phyloP scores from a whole-genome alignment of 2,888 invertebrate species.

The Peribatodes rhomboidaria region DNA sequence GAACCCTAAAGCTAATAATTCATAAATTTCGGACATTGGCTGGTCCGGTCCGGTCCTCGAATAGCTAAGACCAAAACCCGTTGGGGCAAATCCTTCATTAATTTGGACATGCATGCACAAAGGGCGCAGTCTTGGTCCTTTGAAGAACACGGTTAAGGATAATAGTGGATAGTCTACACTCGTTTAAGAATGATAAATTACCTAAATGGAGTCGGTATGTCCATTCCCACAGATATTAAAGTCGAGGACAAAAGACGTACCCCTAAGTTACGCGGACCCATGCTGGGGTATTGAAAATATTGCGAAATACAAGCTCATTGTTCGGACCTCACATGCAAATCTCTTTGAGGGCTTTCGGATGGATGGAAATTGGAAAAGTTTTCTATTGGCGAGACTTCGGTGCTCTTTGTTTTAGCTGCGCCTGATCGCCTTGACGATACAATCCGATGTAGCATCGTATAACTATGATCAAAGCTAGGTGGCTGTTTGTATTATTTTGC shows the following conservation, averaged over 20 bases:
- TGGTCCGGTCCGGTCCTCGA: slow-evolving; percentile 54
- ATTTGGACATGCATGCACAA: slow-evolving; percentile 70
- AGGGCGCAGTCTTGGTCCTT: slow-evolving; percentile 75
- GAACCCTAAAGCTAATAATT: slow-evolving; percentile 80
- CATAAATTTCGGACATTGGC: slow-evolving; percentile 76
- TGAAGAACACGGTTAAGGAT: slow-evolving; percentile 69
- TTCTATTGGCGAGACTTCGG: slow-evolving; percentile 67
- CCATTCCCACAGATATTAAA: slow-evolving; percentile 87
- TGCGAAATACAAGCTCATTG: slow-evolving; percentile 77
- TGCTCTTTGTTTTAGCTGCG: slow-evolving; percentile 68
- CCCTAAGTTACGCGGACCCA: slow-evolving; percentile 76
- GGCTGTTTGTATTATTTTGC: not conserved
- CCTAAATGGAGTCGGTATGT: slow-evolving; percentile 84
- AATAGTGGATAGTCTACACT: slow-evolving; percentile 78
- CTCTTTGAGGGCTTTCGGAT: slow-evolving; percentile 73
- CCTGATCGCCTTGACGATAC: slow-evolving; percentile 48
- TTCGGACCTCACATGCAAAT: slow-evolving; percentile 78
- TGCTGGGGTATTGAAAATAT: slow-evolving; percentile 84
- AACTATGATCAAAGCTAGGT: not conserved
- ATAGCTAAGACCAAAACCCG: slow-evolving; percentile 70
- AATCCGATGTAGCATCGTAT: not conserved
- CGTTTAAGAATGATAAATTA: slow-evolving; percentile 87
- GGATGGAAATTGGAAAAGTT: slow-evolving; percentile 84
- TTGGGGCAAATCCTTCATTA: slow-evolving; percentile 75
- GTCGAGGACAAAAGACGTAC: slow-evolving; percentile 75